Base-by-base conservation (phyloP, 2,888 invertebrate species). In the Drosophila parthenogenetica region DNA sequence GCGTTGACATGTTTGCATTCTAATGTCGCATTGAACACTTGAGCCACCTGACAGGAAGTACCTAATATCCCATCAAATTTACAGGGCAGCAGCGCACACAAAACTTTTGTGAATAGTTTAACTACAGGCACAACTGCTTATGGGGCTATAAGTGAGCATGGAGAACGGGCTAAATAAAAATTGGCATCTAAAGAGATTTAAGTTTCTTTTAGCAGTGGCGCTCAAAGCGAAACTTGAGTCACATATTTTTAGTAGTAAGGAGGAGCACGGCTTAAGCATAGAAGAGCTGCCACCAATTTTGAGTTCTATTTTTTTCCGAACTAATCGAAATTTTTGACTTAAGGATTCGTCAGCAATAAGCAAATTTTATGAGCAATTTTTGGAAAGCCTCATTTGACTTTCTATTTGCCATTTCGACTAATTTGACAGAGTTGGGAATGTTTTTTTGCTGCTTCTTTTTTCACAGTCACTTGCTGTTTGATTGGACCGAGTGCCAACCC, bases 371-470 rank as follows among this genome's bases (percentile, higher is more conserved):
- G 83, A 62, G 59, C 66, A 63, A 29, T 29, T 29, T 35, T 85
- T 85, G 64, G 66, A 74, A 64, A 62, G 54, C 48, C 68, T 51
- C 62, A 59, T 78, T 78, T 62, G 62, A 50, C 51, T 77, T 68
- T 68, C 74, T 73, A 62, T 73, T 69, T 76, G 61, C 73, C 46
- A 59, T 87, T 73, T 84, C 62, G 66, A 69, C 85, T 84, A 81
- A 84, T 81, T 87, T 87, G 74, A 77, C 55, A 73, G 71, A 59
- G 59, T 77, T 54, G 55, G 46, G 65, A 35, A 55, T 43, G 53
- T 39, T 13, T 35, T 10, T 59, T n/a, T 39, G 22, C 22, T 1
- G 22, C 22, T 42, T 53, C 46, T 45, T 10, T 22, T 35, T 43
- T 37, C 17, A 39, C 35, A 35, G 35, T 35, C 35, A 35, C 35